Percentiles rank a stretch among this genome's conserved stretches.
Conservation (phyloP, 2,797 vertebrate species). For the Sebastolobus altivelis region DNA sequence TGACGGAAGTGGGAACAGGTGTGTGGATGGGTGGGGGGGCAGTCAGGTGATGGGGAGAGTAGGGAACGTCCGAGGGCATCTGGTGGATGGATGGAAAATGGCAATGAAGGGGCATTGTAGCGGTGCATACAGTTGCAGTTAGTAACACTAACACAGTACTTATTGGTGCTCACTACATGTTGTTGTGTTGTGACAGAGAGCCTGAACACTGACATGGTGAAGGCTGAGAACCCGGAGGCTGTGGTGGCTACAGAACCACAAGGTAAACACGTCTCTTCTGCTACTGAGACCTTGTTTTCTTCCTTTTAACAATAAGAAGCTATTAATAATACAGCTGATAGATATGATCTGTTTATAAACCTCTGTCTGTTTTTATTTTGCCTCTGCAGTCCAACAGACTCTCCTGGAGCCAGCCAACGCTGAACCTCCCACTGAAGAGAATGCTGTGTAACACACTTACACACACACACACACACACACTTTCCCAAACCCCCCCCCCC, state of each 20-base stretch:
- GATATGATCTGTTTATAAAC: not conserved
- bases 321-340: not conserved
- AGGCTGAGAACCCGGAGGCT: conserved; percentile 91
- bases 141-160: not conserved
- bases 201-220: conserved; percentile 91
- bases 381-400: conserved; percentile 88
- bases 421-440: conserved; percentile 84
- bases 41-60: too few species aligned
- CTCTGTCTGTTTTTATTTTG: conserved; percentile 6
- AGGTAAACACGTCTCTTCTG: conserved; percentile 80
- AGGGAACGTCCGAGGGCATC: too few species aligned
- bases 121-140: not conserved
- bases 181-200: conserved; percentile 85
- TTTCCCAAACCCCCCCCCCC: not conserved
- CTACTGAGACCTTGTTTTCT: rapidly evolving
- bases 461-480: not conserved
- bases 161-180: not conserved
- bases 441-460: conserved; percentile 70
- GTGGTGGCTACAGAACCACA: conserved; percentile 94
- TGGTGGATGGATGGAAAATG: too few species aligned
- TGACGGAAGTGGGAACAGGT: too few species aligned
- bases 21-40: too few species aligned
- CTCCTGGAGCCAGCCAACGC: conserved; percentile 87
- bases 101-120: too few species aligned
- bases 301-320: not conserved